Evolutionary conservation across 2,888 invertebrate genomes (phyloP).

Genomic region (Conomelus anceps): DNA sequence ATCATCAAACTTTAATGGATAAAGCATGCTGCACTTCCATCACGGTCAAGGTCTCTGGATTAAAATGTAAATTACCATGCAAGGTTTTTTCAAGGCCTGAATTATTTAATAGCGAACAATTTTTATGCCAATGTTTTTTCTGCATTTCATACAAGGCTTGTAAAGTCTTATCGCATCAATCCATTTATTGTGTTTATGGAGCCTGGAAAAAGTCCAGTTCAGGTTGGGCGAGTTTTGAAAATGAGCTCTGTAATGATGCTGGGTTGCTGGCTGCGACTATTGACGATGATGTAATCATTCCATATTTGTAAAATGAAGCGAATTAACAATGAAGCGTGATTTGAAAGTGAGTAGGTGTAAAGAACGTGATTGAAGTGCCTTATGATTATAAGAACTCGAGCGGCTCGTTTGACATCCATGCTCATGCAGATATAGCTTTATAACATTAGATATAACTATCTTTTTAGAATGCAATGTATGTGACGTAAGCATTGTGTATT

Average conservation of each 20-base stretch:
- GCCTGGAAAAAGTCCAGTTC: not conserved
- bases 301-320: not conserved
- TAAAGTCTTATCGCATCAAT: not conserved
- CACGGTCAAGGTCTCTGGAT: not conserved
- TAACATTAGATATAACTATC: not conserved
- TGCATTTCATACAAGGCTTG: not conserved
- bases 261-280: no score
- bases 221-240: not conserved
- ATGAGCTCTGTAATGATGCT: not conserved
- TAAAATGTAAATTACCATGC: not conserved
- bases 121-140: not conserved
- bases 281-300: not conserved
- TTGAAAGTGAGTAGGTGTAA: not conserved
- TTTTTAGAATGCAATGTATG: not conserved
- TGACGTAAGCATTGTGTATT: not conserved
- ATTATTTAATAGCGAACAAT: not conserved
- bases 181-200: not conserved
- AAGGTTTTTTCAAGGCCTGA: not conserved
- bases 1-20: not conserved
- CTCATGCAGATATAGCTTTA: no score
- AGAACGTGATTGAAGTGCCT: not conserved
- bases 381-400: not conserved
- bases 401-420: not conserved
- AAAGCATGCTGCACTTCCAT: not conserved
- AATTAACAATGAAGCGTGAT: not conserved